These are phyloP conservation scores for Trachymyrmex septentrionalis DNA, from an alignment of 1,140 invertebrate species.

Conservation along the genomic window DNA sequence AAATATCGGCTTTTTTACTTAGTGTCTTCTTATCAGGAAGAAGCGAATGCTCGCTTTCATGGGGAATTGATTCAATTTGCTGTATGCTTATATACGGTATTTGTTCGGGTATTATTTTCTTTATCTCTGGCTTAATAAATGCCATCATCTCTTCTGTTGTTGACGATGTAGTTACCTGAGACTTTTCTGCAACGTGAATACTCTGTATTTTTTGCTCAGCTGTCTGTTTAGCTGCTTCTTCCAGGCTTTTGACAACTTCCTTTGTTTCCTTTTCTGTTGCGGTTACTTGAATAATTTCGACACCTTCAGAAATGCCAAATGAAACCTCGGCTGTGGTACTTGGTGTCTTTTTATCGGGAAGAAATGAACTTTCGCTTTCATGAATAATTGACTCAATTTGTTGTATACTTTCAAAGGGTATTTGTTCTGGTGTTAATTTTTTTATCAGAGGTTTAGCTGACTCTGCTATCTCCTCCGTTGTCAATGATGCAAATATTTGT, in stretches of 20 bases:
- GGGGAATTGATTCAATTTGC: slow-evolving; percentile 74
- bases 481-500: slow-evolving; percentile 77
- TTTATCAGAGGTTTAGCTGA: slow-evolving; percentile 70
- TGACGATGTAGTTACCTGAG: slow-evolving; percentile 78
- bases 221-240: slow-evolving; percentile 75
- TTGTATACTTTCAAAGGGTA: slow-evolving; percentile 80
- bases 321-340: slow-evolving; percentile 74
- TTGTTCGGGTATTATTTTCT: slow-evolving; percentile 74
- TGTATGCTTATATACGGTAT: slow-evolving; percentile 81
- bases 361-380: slow-evolving; percentile 79
- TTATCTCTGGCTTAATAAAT: slow-evolving; percentile 68
- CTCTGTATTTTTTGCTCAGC: slow-evolving; percentile 77
- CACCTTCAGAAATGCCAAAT: slow-evolving; percentile 77
- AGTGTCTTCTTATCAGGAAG: slow-evolving; percentile 65
- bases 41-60: slow-evolving; percentile 80
- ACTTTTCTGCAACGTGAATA: slow-evolving; percentile 76
- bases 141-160: slow-evolving; percentile 72
- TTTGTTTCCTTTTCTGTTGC: slow-evolving; percentile 82
- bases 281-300: slow-evolving; percentile 81
- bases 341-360: slow-evolving; percentile 65
- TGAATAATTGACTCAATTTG: slow-evolving; percentile 77
- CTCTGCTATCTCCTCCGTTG: slow-evolving; percentile 72
- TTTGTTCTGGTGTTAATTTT: slow-evolving; percentile 75
- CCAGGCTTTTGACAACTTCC: slow-evolving; percentile 79
- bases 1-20: slow-evolving; percentile 74